A percentile compares a stretch with the other conserved stretches of the same genome.
Evolutionary conservation across 1,140 invertebrate species (phyloP).

Genomic region (Megathymus violae): DNA sequence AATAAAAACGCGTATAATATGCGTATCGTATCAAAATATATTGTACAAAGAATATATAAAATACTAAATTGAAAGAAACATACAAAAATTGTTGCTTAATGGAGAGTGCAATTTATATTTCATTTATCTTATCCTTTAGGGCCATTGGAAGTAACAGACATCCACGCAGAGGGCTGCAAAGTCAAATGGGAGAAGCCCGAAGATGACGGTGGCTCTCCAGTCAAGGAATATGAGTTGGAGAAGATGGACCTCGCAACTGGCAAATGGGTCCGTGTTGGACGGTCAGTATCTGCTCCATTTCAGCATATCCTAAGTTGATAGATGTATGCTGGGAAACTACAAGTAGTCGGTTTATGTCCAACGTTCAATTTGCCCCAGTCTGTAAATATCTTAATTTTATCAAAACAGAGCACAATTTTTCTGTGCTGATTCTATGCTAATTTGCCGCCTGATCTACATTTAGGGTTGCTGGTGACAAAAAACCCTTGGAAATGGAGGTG

Average conservation of each 20-base stretch:
- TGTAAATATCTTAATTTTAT: too few relatives aligned
- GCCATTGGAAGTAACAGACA: constrained; percentile 93
- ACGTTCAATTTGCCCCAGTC: too few relatives aligned
- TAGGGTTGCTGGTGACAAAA: constrained; percentile 87
- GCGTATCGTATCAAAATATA: too few relatives aligned
- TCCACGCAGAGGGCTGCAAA: constrained; percentile 94
- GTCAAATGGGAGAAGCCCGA: constrained; percentile 95
- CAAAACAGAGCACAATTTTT: neutral
- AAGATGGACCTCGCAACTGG: constrained; percentile 96
- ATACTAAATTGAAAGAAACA: neutral
- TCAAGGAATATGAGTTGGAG: constrained; percentile 97
- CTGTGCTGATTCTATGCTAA: neutral
- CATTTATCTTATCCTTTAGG: too few relatives aligned
- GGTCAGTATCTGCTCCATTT: constrained; percentile 48
- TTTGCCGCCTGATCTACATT: constrained; percentile 3
- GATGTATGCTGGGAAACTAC: too few relatives aligned
- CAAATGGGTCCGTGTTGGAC: constrained; percentile 94
- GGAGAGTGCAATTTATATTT: too few relatives aligned
- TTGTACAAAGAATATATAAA: too few relatives aligned
- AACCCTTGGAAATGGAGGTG: constrained; percentile 93
- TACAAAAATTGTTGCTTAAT: neutral
- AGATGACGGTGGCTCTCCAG: constrained; percentile 96
- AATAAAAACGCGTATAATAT: too few relatives aligned
- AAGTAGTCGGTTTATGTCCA: too few relatives aligned
- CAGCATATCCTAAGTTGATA: too few relatives aligned